Conservation (phyloP, 2,113 vertebrate species). For the Neolamprologus fasciatus region DNA sequence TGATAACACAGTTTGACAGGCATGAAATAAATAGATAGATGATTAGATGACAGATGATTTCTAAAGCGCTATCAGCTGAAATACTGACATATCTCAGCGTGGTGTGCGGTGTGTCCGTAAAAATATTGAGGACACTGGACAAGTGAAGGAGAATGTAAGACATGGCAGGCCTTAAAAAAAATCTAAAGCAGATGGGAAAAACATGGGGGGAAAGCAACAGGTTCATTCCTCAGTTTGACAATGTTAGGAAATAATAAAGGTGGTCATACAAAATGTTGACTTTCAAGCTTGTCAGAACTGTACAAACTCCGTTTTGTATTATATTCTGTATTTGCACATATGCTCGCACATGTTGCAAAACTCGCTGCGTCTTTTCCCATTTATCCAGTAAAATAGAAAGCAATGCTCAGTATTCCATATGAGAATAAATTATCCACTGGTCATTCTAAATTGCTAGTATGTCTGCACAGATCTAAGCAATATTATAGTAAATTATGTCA, state of each 20-base stretch:
- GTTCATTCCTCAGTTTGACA: background rate
- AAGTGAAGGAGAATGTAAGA: background rate
- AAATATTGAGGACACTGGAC: background rate
- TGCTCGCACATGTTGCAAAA: background rate
- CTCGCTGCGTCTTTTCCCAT: background rate
- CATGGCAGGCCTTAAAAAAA: background rate
- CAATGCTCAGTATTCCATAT: background rate
- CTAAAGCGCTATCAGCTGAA: background rate
- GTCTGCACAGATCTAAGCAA: background rate
- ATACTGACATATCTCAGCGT: background rate
- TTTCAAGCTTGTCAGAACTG: background rate
- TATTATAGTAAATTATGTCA: background rate
- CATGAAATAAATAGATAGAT: background rate
- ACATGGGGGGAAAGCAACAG: background rate
- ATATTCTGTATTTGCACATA: background rate
- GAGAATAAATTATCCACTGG: background rate
- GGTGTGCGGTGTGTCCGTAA: background rate
- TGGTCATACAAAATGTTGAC: background rate
- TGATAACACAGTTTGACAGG: background rate
- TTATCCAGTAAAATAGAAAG: background rate
- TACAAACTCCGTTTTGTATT: background rate
- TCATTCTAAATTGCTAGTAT: background rate
- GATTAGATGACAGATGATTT: background rate
- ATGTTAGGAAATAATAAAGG: background rate
- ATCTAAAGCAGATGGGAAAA: background rate